Percentiles rank a stretch among this genome's conserved stretches.
Evolutionary conservation across 1,140 invertebrate genomes (phyloP).

Genomic region (Conopomorpha cramerella): DNA sequence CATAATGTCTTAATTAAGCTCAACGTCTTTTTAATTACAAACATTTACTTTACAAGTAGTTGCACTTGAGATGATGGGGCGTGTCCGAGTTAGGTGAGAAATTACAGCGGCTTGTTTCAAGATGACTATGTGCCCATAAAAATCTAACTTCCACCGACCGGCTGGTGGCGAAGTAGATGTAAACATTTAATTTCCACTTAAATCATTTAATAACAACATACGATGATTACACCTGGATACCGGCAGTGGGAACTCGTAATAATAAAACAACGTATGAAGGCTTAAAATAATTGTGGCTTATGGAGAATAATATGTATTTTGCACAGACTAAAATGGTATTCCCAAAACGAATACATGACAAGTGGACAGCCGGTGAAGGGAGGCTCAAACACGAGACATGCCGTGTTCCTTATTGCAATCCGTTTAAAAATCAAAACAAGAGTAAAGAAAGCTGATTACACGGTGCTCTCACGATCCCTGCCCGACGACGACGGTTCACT

Average conservation of each 20-base stretch:
- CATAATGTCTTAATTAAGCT: no score
- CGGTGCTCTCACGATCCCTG: conserved; percentile 54
- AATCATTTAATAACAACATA: conserved; percentile 12
- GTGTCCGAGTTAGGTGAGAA: background rate
- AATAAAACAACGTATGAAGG: no score
- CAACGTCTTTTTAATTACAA: no score
- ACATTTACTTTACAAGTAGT: no score
- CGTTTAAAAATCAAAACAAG: conserved; percentile 39
- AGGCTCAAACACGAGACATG: conserved; percentile 16
- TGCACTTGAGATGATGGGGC: no score
- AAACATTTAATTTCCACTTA: conserved; percentile 10
- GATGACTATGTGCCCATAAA: background rate
- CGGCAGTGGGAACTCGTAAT: no score
- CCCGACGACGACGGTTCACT: conserved; percentile 36
- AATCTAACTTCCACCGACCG: no score
- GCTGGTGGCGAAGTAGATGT: background rate
- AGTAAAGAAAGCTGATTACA: conserved; percentile 54
- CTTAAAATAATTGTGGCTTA: no score
- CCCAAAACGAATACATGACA: conserved; percentile 25
- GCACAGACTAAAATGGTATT: conserved; percentile 25
- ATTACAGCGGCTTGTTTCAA: background rate
- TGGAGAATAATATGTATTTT: no score
- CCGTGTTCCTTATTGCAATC: conserved; percentile 5
- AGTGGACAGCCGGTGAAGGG: conserved; percentile 21
- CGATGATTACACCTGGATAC: conserved; percentile 10